Evolutionary conservation across 2,113 vertebrate species (phyloP), one percentile per base, ranked within the genome.

Genomic region (human): DNA sequence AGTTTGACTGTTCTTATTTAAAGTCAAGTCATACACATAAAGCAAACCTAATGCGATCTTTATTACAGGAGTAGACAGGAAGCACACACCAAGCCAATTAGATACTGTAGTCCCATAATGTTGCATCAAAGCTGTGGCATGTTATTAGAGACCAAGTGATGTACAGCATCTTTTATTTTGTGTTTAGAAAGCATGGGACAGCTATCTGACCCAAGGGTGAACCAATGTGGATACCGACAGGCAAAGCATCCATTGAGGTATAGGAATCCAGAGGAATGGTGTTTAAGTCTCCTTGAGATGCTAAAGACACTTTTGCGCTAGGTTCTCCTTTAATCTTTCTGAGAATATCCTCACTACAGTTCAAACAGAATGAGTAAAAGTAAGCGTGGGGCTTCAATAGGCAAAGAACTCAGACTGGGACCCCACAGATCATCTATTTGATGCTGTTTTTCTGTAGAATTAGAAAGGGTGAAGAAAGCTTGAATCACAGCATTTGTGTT

Each of bases 251-350:
- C 80, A 32, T 64, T 8, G 13, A 72, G 40, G 16, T 76, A 32
- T 17, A 57, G 13, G 38, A 76, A 35, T 30, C 23, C 38, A 82
- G 61, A 52, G 59, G 16, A 20, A 14, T 11, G 4, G 17, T 38
- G n/a, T 57, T 66, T 25, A n/a, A 38, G 48, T 68, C 55, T 92
- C 43, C 57, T 88, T 30, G 57, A 94, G 35, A 96, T 82, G 88
- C 81, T 86, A 89, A 89, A 73, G 25, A 75, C 66, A 86, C 30
- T 64, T 82, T 45, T 38, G 32, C 70, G n/a, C 40, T 23, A 78
- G 86, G 40, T 89, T 35, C 38, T 88, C 85, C 97, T 96, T 98
- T 94, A 78, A 96, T 97, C 95, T 95, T 94, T 97, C 68, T 50
- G 81, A 35, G 89, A 93, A 95, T 27, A 82, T 86, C 45, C 55